A percentile compares a stretch with the other conserved stretches of the same genome.
These are phyloP conservation scores for Pseudoips prasinana DNA, from an alignment of 2,888 invertebrate species.

Conservation along the genomic window DNA sequence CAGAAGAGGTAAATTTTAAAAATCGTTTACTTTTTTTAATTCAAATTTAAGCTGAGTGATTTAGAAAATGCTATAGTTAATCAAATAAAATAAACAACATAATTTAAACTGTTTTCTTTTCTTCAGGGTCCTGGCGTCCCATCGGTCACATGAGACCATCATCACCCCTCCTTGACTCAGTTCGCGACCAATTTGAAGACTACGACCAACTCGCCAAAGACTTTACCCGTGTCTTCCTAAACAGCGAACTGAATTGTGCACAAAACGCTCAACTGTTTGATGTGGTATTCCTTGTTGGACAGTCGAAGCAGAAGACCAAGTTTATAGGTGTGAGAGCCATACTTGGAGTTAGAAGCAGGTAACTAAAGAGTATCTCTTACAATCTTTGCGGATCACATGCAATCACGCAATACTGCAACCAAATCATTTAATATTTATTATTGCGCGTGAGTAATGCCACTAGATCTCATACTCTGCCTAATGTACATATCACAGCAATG, in stretches of 20 bases:
- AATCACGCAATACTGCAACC: too few species aligned
- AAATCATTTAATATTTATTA: too few species aligned
- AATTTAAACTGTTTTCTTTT: too few species aligned
- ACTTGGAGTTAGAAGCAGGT: slow-evolving; percentile 94
- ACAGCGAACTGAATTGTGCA: slow-evolving; percentile 89
- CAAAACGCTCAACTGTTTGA: slow-evolving; percentile 93
- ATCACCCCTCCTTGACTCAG: slow-evolving; percentile 94
- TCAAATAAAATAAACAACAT: too few species aligned
- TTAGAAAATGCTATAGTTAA: too few species aligned
- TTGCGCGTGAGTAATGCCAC: too few species aligned
- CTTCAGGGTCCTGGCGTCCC: slow-evolving; percentile 93
- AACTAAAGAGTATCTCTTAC: slow-evolving; percentile 20
- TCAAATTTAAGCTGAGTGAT: too few species aligned
- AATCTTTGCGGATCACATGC: too few species aligned
- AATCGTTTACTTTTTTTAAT: background rate
- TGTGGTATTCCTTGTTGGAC: slow-evolving; percentile 94
- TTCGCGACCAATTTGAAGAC: slow-evolving; percentile 96
- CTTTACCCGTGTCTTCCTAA: slow-evolving; percentile 93
- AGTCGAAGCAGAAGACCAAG: slow-evolving; percentile 94
- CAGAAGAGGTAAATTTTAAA: slow-evolving; percentile 84
- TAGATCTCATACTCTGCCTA: too few species aligned
- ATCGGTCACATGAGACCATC: slow-evolving; percentile 97
- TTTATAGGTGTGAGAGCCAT: slow-evolving; percentile 96
- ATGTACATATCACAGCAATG: too few species aligned
- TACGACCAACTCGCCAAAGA: slow-evolving; percentile 97